Conservation (phyloP, 2,797 vertebrate species). For the Coregonus ussuriensis region DNA sequence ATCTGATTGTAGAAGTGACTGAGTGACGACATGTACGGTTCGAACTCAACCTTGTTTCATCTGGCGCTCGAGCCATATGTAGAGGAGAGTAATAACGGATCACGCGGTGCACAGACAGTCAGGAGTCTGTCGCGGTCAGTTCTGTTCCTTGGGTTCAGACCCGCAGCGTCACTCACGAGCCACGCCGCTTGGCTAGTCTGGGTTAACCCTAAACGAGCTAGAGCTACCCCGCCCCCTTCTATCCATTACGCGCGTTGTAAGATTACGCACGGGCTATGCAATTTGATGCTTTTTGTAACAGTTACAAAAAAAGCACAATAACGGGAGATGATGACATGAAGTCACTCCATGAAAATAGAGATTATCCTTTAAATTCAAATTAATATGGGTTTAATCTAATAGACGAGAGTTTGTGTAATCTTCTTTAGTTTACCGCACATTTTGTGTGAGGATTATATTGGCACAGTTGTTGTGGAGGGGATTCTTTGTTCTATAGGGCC, state of each 20-base stretch:
- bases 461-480: neutral
- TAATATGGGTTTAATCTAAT: conserved; percentile 65
- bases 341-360: conserved; percentile 63
- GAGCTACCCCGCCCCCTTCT: conserved; percentile 25
- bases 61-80: neutral
- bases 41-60: neutral
- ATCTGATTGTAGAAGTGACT: neutral
- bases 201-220: conserved; percentile 41
- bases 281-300: conserved; percentile 43
- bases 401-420: conserved; percentile 59
- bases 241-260: conserved; percentile 39
- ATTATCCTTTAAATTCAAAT: conserved; percentile 67
- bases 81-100: conserved; percentile 41
- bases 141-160: conserved; percentile 35
- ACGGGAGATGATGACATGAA: conserved; percentile 62
- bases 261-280: conserved; percentile 56
- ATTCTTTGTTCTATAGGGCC: neutral
- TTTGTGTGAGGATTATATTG: conserved; percentile 50
- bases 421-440: conserved; percentile 37
- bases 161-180: conserved; percentile 26
- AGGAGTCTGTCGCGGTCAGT: conserved; percentile 33
- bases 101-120: conserved; percentile 59
- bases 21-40: neutral
- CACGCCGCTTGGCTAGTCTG: conserved; percentile 37
- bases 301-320: conserved; percentile 54